phyloP scores from a whole-genome alignment of 1,140 invertebrate species.

The Lasaia peninsularis region DNA sequence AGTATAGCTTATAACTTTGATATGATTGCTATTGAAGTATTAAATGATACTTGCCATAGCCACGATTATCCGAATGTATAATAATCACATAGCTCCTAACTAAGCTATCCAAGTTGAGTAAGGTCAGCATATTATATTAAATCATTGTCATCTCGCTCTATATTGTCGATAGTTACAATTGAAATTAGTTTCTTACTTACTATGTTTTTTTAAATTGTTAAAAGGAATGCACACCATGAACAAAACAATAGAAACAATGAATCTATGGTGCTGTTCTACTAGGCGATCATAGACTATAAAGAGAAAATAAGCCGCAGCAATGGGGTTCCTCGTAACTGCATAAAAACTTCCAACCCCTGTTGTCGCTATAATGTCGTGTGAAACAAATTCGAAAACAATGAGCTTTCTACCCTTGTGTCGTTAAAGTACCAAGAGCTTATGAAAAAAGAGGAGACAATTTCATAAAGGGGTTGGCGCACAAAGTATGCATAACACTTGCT shows the following conservation, averaged over 20 bases:
- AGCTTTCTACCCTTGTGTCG: slow-evolving; percentile 30
- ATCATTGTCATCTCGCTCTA: no score
- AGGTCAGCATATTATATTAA: no score
- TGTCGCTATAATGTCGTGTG: slow-evolving; percentile 5
- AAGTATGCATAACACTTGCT: slow-evolving; percentile 17
- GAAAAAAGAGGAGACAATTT: slow-evolving; percentile 28
- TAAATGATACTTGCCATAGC: no score
- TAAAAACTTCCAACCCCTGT: background rate
- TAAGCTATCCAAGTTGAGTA: no score
- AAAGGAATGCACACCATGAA: background rate
- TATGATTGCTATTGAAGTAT: no score
- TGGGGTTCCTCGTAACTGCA: background rate
- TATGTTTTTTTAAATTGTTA: no score
- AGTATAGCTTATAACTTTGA: no score
- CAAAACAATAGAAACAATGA: slow-evolving; percentile 13
- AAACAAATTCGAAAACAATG: slow-evolving; percentile 21
- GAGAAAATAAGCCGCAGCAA: background rate
- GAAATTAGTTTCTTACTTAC: no score
- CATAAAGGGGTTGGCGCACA: slow-evolving; percentile 26
- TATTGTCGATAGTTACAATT: no score
- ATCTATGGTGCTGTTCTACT: background rate
- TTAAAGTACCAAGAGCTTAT: slow-evolving; percentile 32
- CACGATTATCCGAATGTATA: no score
- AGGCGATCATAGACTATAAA: background rate
- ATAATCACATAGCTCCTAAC: no score